Evolutionary conservation across 2,888 invertebrate genomes (phyloP).

Genomic region (Tipula helvola): DNA sequence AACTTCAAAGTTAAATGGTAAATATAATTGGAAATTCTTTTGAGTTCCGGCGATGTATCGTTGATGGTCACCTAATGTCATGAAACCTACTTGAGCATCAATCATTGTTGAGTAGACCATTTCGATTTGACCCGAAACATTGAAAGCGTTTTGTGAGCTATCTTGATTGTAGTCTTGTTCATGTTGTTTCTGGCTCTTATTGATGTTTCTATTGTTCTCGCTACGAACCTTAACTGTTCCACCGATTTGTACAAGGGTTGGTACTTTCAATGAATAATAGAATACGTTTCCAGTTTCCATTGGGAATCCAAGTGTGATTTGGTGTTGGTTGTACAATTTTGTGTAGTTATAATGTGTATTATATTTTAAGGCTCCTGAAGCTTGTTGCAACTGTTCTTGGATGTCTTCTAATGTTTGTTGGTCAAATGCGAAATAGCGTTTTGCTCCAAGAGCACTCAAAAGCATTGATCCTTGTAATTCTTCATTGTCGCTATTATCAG

Average conservation of each 20-base stretch:
- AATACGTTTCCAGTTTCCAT: conserved; percentile 58
- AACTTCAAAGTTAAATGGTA: conserved; percentile 39
- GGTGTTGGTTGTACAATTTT: conserved; percentile 43
- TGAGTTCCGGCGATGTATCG: conserved; percentile 48
- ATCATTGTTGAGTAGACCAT: conserved; percentile 41
- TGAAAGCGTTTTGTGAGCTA: conserved; percentile 24
- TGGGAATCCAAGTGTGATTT: conserved; percentile 52
- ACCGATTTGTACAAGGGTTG: conserved; percentile 41
- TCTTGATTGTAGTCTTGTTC: conserved; percentile 10
- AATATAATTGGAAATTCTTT: conserved; percentile 43
- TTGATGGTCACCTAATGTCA: conserved; percentile 46
- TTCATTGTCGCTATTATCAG: conserved; percentile 26
- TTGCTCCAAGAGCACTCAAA: conserved; percentile 34
- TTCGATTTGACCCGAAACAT: conserved; percentile 38
- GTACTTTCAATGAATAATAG: conserved; percentile 46
- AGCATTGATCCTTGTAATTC: conserved; percentile 45
- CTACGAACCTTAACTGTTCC: conserved; percentile 35
- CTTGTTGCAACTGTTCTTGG: conserved; percentile 31
- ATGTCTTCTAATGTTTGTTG: conserved; percentile 41
- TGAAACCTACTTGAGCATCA: conserved; percentile 50
- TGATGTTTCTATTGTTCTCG: conserved; percentile 11
- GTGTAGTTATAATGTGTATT: conserved; percentile 45
- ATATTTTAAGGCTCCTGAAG: conserved; percentile 32
- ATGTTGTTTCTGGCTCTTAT: conserved; percentile 8
- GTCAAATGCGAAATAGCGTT: conserved; percentile 40